Base-by-base conservation (phyloP, 2,797 vertebrate genomes). In the Silurus lanzhouensis region DNA sequence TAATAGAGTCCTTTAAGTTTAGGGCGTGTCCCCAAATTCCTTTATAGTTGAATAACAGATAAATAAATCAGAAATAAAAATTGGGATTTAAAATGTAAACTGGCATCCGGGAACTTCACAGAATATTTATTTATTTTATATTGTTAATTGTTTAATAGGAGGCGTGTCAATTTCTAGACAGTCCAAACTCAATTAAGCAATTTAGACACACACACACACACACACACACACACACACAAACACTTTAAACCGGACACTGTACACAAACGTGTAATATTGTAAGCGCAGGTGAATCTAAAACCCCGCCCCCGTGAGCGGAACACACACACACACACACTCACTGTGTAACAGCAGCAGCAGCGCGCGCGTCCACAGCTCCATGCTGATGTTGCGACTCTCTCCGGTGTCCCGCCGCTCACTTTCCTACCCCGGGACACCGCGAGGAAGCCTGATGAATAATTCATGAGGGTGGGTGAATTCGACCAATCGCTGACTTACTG, bases 331-430 rank as follows among this genome's bases (percentile, higher is more conserved):
- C 48, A 52, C 48, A 46, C 31, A 71, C 68, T 60, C 9, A 83
- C 81, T 55, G 13, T 46, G 27, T 44, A 83, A 5, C 6, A 83
- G 57, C 81, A 27, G 55, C 38, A 83, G 22, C 55, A 61, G 79
- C 67, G 2, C 81, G 52, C 67, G 67, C 67, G 0, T 22, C 52
- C 17, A 19, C 52, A 8, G 55, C 20, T 63, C 81, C 81, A 83
- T 83, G 31, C 8, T 17, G 19, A 14, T 57, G 9, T 8, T 22
- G 6, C 48, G 57, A 61, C 2, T 14, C 19, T 10, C 7, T 61
- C 58, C 38, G 76, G 10, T 3, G 5, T 44, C 58, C 9, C 63
- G 48, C 10, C 58, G 57, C 48, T 0, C 20, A 19, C 48, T 19
- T 57, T 10, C 17, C 58, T 78, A 38, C 17, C 57, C 38, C 5